phyloP scores from a whole-genome alignment of 2,797 vertebrate genomes.

The Steatocranus sp. region DNA sequence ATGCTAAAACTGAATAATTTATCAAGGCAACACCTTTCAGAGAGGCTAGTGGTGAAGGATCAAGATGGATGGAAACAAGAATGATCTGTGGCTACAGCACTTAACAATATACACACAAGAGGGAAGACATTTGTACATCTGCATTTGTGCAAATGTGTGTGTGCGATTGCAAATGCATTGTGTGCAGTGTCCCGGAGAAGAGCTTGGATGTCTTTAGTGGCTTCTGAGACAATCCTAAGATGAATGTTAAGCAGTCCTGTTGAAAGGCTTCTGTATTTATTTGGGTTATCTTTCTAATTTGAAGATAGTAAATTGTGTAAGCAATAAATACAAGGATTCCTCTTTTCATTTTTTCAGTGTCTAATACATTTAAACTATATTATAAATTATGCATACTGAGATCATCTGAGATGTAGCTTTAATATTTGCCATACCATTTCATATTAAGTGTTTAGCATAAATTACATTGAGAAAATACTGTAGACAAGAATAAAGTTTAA shows the following conservation, averaged over 20 bases:
- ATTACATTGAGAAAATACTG: background rate
- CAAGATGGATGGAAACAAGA: constrained; percentile 22
- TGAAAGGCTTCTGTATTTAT: background rate
- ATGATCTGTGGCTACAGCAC: background rate
- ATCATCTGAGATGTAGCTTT: background rate
- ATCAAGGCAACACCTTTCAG: constrained; percentile 52
- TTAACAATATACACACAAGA: background rate
- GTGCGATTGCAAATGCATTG: background rate
- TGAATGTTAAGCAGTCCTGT: constrained; percentile 11
- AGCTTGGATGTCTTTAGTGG: constrained; percentile 13
- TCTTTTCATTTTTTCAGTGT: accelerated
- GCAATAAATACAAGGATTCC: background rate
- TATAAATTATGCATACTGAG: background rate
- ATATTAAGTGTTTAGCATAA: background rate
- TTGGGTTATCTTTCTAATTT: background rate
- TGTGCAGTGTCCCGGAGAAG: background rate
- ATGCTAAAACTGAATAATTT: constrained; percentile 65
- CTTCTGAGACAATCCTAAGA: background rate
- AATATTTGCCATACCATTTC: background rate
- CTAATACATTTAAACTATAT: background rate
- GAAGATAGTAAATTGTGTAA: background rate
- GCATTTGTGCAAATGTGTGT: background rate
- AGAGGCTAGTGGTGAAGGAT: constrained; percentile 18
- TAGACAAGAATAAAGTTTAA: background rate
- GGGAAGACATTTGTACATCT: background rate